Conservation (phyloP, 2,113 vertebrate species). For the Centropus bengalensis region DNA sequence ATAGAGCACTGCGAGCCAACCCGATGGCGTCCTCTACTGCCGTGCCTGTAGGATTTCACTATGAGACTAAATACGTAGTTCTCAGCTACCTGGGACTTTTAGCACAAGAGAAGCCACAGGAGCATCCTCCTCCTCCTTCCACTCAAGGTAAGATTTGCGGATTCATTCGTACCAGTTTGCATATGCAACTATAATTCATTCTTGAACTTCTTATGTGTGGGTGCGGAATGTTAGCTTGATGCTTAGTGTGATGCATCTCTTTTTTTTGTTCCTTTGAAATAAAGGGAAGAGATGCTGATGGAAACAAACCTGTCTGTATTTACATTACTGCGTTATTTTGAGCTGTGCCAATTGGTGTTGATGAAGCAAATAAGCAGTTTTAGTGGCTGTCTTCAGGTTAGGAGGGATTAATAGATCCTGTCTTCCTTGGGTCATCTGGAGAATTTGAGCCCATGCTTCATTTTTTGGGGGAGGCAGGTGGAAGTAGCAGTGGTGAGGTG, state of each 20-base stretch:
- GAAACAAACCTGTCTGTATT: neutral
- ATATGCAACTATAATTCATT: accelerated
- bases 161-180: neutral
- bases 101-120: conserved; percentile 71
- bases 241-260: neutral
- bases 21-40: conserved; percentile 79
- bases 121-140: conserved; percentile 47
- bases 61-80: conserved; percentile 92
- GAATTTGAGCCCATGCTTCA: neutral
- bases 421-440: neutral
- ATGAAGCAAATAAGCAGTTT: neutral
- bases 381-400: neutral
- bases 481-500: neutral
- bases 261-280: neutral
- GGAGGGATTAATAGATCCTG: neutral
- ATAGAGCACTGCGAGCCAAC: neutral
- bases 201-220: neutral
- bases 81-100: conserved; percentile 89
- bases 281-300: neutral
- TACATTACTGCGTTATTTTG: neutral
- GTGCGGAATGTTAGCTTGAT: neutral
- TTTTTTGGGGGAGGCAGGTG: neutral
- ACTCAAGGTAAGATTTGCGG: conserved; percentile 67
- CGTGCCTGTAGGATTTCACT: conserved; percentile 91
- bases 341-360: neutral